Evolutionary conservation across 2,888 invertebrate genomes (phyloP), one percentile per base, ranked within the genome.

Genomic region (Galeruca laticollis): DNA sequence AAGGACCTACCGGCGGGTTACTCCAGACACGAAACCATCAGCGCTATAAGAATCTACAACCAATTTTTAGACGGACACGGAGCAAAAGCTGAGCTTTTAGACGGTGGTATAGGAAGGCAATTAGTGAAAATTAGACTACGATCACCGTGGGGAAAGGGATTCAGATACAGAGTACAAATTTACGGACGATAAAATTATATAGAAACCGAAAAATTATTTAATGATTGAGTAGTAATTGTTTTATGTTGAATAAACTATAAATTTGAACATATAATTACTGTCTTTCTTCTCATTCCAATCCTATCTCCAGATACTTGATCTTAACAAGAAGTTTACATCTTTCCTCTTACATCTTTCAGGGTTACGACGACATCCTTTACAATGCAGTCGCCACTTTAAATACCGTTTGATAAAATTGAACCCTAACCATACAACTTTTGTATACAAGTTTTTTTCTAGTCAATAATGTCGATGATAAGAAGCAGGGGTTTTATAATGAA

Each of bases 1-100:
- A 75, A 77, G 51, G 79, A 78, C 54, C 64, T 77, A 11, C 79
- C 81, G 37, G 69, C 78, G 0, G 83, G 83, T 33, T 82, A 82
- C 66, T 73, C 76, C n/a, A 69, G 80, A 40, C 81, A 83, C 68
- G 82, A 82, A 68, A 80, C 78, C 1, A 84, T 84, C 60, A 78
- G 79, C 1, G 82, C 82, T 0, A 76, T 84, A 20, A 77, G 82
- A 73, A 77, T 82, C 60, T 82, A 78, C 73, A 84, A 84, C 70
- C 75, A 80, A 66, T 78, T 79, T 61, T 79, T 81, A 59, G 81
- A 82, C 68, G 81, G 81, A 33, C 76, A 77, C 52, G 79, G 82
- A 54, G 81, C 84, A 8, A 79, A 77, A 67, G 83, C 83, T 10
- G 57, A 68, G 13, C 74, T 84, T n/a, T 21, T 77, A 21, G 65